These are phyloP conservation scores for Illadopsis cleaveri DNA, from an alignment of 2,113 vertebrate genomes.

Conservation along the genomic window DNA sequence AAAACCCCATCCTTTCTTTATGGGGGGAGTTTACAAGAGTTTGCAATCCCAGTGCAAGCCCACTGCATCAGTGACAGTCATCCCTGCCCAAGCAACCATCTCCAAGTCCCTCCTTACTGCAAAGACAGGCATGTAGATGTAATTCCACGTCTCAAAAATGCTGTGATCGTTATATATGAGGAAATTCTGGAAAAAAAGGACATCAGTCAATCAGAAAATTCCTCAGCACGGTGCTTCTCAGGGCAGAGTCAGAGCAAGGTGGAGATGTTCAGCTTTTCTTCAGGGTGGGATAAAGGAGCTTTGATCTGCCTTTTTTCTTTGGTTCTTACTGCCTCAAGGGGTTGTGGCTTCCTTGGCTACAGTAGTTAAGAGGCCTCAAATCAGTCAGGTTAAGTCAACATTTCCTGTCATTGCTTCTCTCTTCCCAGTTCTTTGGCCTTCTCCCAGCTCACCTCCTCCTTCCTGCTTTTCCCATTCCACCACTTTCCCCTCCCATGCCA, in stretches of 20 bases:
- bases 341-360: background rate
- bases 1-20: background rate
- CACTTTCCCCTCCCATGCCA: background rate
- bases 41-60: background rate
- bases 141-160: accelerated
- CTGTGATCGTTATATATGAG: accelerated
- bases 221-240: accelerated
- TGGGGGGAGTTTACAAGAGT: background rate
- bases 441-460: background rate
- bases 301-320: background rate
- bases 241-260: background rate
- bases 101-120: constrained; percentile 21
- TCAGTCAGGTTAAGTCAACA: accelerated
- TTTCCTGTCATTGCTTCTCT: background rate
- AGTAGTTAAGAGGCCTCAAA: background rate
- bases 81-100: background rate
- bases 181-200: background rate
- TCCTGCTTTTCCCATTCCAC: background rate
- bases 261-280: background rate
- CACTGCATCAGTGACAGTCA: background rate
- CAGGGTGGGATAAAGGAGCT: background rate
- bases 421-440: background rate
- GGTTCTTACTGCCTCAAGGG: background rate
- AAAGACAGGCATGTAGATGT: background rate
- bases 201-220: background rate